These are phyloP conservation scores for Muschampia plurimacula DNA, from an alignment of 2,888 invertebrate genomes.

Conservation along the genomic window DNA sequence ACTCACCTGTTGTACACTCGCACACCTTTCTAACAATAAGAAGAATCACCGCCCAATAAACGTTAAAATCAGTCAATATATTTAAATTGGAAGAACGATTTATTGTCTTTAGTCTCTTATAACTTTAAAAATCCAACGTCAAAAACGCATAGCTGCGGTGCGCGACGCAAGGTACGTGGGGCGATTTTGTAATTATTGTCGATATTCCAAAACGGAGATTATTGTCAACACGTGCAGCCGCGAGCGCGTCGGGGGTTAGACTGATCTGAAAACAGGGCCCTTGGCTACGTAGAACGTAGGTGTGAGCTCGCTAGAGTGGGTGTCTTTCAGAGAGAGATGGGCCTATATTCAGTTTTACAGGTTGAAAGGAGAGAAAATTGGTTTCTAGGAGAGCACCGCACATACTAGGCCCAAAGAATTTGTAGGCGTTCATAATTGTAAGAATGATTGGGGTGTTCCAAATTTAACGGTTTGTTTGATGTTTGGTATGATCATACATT, in stretches of 20 bases:
- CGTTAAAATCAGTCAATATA: slow-evolving; percentile 5
- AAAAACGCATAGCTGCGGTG: slow-evolving; percentile 56
- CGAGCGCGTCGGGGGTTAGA: slow-evolving; percentile 60
- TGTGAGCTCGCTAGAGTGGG: slow-evolving; percentile 63
- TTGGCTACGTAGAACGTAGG: slow-evolving; percentile 55
- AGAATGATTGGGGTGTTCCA: slow-evolving; percentile 71
- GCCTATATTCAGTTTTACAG: slow-evolving; percentile 36
- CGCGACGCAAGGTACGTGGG: slow-evolving; percentile 16
- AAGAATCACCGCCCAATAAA: slow-evolving; percentile 18
- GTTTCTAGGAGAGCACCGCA: slow-evolving; percentile 59
- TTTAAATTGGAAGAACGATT: slow-evolving; percentile 32
- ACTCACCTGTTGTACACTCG: slow-evolving; percentile 37
- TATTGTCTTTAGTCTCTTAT: slow-evolving; percentile 36
- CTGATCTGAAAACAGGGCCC: slow-evolving; percentile 69
- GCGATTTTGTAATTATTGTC: slow-evolving; percentile 38
- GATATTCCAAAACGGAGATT: slow-evolving; percentile 38
- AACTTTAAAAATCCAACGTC: slow-evolving; percentile 47
- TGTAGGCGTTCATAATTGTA: slow-evolving; percentile 75
- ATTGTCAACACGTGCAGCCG: slow-evolving; percentile 52
- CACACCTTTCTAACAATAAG: slow-evolving; percentile 12
- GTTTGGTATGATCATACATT: slow-evolving; percentile 25
- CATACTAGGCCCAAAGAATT: slow-evolving; percentile 68
- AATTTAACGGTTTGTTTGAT: slow-evolving; percentile 58
- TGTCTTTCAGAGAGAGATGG: slow-evolving; percentile 63
- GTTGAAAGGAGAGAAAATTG: slow-evolving; percentile 52